Conservation (phyloP, 2,888 invertebrate genomes). For the Ethmia dodecea region DNA sequence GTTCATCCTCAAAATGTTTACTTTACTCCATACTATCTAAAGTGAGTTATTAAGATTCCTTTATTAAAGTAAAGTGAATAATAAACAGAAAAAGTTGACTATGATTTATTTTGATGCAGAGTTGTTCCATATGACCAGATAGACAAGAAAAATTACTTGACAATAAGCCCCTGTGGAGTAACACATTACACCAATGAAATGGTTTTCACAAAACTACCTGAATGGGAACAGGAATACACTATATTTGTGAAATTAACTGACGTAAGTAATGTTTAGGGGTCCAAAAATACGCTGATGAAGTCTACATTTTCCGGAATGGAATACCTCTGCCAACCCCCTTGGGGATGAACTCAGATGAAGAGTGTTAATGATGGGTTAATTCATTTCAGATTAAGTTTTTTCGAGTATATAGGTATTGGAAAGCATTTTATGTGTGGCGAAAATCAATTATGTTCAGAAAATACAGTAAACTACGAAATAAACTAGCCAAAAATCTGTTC, state of each 20-base stretch:
- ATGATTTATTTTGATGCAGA: too few species aligned
- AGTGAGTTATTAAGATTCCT: conserved; percentile 60
- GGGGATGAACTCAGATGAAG: too few species aligned
- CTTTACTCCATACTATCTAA: conserved; percentile 86
- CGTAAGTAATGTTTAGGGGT: conserved; percentile 46
- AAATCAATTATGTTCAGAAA: conserved; percentile 85
- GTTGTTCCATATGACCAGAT: conserved; percentile 85
- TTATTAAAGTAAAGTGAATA: too few species aligned
- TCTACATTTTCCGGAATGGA: too few species aligned
- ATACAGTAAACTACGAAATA: conserved; percentile 75
- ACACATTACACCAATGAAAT: conserved; percentile 87
- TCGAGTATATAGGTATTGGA: conserved; percentile 83
- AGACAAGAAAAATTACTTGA: conserved; percentile 84
- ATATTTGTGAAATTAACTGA: conserved; percentile 87
- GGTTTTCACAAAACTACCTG: conserved; percentile 85
- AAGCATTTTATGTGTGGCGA: conserved; percentile 89
- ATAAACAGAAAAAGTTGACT: too few species aligned
- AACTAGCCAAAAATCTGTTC: conserved; percentile 83
- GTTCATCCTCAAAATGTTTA: conserved; percentile 84
- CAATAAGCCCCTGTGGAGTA: conserved; percentile 89
- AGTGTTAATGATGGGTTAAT: not conserved
- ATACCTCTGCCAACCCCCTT: too few species aligned
- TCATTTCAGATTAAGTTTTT: conserved; percentile 80
- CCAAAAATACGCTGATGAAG: too few species aligned
- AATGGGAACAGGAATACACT: conserved; percentile 91